Evolutionary conservation across 37 sponge, comb jelly and placozoan species (phyloP), one percentile per base, ranked within the genome.

Genomic region (Chondrilla cf. caribensis): DNA sequence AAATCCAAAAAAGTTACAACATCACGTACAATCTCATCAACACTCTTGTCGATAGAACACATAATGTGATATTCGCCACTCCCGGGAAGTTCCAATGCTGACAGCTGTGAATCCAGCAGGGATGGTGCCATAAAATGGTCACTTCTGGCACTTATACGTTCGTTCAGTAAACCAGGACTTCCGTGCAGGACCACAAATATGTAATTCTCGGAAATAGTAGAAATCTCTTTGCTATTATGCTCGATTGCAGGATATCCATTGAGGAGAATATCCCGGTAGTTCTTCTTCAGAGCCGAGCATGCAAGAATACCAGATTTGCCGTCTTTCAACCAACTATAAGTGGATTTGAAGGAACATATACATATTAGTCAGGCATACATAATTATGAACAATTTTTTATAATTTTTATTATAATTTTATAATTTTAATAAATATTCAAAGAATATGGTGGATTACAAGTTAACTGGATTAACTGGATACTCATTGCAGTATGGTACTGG

Each of bases 81-180:
- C 15, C 38, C 70, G 21, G 91, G 91, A 1, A 80, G 58, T 39
- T 93, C 91, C 42, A 93, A 64, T 0, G 73, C 65, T 2, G n/a
- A 85, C 22, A 94, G 71, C 70, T 94, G 94, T 25, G 92, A 88
- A 8, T 60, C 36, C 15, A 94, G 81, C 47, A 94, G 71, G 5
- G 70, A 41, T 1, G 82, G n/a, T 6, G 92, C 81, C 94, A 94
- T 94, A 58, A 85, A 94, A 58, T 94, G 94, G 17, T 71, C 91
- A 15, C 64, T 82, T 31, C 94, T 81, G 5, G 26, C 37, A 1
- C 17, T 24, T 57, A 94, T 25, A 4, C 92, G 40, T 25, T 24
- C 47, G 5, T 39, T 31, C 3, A 94, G 31, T 33, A 87, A 33
- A 37, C 88, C 86, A 25, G 39, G 54, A 28, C 82, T 41, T 15